Conservation (phyloP, 2,797 vertebrate species). For the Podarcis siculus region DNA sequence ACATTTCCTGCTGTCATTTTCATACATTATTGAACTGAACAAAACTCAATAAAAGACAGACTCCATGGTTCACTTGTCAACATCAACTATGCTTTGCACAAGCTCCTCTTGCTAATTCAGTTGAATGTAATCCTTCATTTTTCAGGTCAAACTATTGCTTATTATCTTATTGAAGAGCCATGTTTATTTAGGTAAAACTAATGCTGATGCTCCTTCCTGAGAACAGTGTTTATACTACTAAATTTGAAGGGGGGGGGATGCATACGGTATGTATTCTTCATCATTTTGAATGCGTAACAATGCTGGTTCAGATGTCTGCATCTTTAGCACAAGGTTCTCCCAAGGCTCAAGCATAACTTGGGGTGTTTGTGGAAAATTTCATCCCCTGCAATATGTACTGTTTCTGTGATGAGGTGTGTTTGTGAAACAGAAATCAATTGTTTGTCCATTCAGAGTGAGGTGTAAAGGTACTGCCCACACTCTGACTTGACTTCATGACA, state of each 20-base stretch:
- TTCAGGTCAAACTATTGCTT: neutral
- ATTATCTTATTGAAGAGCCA: neutral
- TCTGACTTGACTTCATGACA: neutral
- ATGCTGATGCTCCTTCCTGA: neutral
- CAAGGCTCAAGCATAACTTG: neutral
- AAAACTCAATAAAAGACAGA: conserved; percentile 62
- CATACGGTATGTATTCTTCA: neutral
- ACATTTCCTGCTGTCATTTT: conserved; percentile 63
- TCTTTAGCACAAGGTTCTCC: neutral
- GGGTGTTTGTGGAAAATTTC: too few species aligned
- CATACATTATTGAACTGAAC: conserved; percentile 62
- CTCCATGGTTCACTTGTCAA: conserved; percentile 52
- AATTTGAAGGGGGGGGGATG: neutral
- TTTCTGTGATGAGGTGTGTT: neutral
- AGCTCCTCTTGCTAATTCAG: conserved; percentile 33
- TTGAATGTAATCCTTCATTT: conserved; percentile 35
- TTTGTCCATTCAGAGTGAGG: neutral
- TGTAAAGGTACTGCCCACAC: neutral
- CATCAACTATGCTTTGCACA: conserved; percentile 47
- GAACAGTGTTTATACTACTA: neutral
- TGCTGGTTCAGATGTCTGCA: neutral
- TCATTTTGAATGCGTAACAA: neutral
- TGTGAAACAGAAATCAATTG: neutral
- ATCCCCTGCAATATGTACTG: too few species aligned
- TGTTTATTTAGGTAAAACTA: conserved; percentile 1